Base-by-base conservation (phyloP, 1,140 invertebrate genomes). In the Trichonephila inaurata region DNA sequence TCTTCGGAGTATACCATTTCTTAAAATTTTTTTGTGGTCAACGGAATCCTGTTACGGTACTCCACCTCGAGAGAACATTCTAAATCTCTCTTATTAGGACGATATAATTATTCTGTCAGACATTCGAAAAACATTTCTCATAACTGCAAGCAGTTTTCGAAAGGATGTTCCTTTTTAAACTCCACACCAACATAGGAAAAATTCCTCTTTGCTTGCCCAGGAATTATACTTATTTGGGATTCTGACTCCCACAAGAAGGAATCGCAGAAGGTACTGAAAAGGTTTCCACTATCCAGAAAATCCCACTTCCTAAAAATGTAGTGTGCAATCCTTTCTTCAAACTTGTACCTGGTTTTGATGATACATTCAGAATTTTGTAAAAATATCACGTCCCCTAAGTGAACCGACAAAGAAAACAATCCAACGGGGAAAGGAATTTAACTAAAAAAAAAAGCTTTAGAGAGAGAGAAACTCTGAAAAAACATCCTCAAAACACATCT, bases 391-490 rank as follows among this genome's bases (percentile, higher is more conserved):
- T 8, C 91, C 91, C 18, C 66, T 85, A 4, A 92, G n/a, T 62
- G 40, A 92, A 2, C 40, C 85, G 2, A 58, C 69, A 62, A 92
- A 92, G 33, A 92, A 86, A 40, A 51, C 66, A 93, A 28, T 40
- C n/a, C 28, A 44, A 33, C 89, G 83, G 87, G 86, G 18, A n/a
- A 94, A 94, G 94, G 77, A 60, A 14, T 69, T 83, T 44, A 28
- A 91, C 28, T 1, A 8, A 2, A 88, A 21, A 51, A 89, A 58
- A 14, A 81, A 89, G 69, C 83, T 21, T 94, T 94, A 64, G 61
- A n/a, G n/a, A n/a, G n/a, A n/a, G n/a, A n/a, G n/a, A 94, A 21
- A n/a, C n/a, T 5, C 64, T 94, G 2, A 94, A 94, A 82, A 51
- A 51, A 51, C 44, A 28, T 4, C 2, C 33, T 94, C 4, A 40